Evolutionary conservation across 2,113 vertebrate species (phyloP).

Genomic region (Lutjanus erythropterus): DNA sequence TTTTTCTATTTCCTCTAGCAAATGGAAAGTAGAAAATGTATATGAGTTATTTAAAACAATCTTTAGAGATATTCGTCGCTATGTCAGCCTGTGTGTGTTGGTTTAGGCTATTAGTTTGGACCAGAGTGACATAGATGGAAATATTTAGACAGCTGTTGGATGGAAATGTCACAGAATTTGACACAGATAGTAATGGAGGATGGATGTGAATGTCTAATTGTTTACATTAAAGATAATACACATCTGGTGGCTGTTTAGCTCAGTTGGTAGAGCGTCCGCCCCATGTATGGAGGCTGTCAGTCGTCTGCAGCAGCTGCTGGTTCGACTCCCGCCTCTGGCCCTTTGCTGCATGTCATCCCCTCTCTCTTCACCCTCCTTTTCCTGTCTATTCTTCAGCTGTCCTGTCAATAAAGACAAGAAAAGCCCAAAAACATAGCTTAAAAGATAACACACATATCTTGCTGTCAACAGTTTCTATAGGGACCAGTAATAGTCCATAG

Average conservation of each 20-base stretch:
- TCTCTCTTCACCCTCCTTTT: no score
- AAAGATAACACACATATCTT: background rate
- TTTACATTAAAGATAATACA: background rate
- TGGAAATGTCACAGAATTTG: background rate
- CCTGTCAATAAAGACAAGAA: no score
- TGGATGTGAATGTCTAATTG: background rate
- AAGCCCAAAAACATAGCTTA: no score
- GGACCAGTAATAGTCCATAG: no score
- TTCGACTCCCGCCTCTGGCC: no score
- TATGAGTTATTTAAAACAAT: background rate
- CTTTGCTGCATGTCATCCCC: no score
- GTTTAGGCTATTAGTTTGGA: background rate
- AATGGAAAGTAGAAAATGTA: background rate
- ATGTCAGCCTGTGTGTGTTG: background rate
- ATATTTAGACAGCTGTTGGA: background rate
- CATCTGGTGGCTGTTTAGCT: no score
- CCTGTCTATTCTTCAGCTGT: no score
- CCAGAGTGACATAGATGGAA: background rate
- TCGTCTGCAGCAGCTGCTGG: no score
- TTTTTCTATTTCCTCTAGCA: background rate
- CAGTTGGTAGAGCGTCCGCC: no score
- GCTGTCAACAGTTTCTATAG: background rate
- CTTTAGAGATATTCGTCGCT: background rate
- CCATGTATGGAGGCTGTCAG: no score
- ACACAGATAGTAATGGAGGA: background rate